Evolutionary conservation across 2,797 vertebrate genomes (phyloP), one percentile per base, ranked within the genome.

Genomic region (Phoeniculus purpureus): DNA sequence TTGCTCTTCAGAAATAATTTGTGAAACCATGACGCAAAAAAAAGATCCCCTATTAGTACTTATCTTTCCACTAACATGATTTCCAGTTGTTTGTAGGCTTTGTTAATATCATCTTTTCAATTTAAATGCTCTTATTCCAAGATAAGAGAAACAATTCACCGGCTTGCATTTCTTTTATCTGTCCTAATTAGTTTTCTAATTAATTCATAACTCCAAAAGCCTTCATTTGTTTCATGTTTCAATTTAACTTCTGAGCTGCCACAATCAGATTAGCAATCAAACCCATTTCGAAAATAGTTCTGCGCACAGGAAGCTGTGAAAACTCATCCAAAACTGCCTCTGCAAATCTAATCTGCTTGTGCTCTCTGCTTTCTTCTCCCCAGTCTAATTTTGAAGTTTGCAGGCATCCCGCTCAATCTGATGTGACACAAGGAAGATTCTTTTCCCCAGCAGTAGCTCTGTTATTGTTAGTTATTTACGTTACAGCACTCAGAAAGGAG

Each of bases 181-280:
- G 54, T 85, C 85, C 90, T 94, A 91, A 87, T 95, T 94, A 89
- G 70, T 71, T 94, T 96, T 94, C 86, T 93, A 96, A 96, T 95
- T 96, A 96, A 95, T 94, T 94, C 86, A 70, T 74, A 93, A 93
- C 76, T 96, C 94, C 71, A 56, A 92, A 94, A 94, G 6, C 73
- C 74, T 78, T 92, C 61, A 81, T 92, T 96, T 95, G 88, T 94
- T 96, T 95, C 86, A 92, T 90, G 90, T 92, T 96, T 96, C 90
- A 88, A 94, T 96, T 95, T 96, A 94, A 79, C 68, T 85, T 93
- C 73, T 0, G 1, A 91, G 56, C 45, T 91, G 93, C 84, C 47
- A 54, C 87, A 87, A 96, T 95, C 85, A 89, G 75, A 90, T 95
- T 91, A 90, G 66, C 84, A 93, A 95, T 94, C 93, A 93, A 89